phyloP scores from a whole-genome alignment of 2,797 vertebrate species.

The Lerista edwardsae region DNA sequence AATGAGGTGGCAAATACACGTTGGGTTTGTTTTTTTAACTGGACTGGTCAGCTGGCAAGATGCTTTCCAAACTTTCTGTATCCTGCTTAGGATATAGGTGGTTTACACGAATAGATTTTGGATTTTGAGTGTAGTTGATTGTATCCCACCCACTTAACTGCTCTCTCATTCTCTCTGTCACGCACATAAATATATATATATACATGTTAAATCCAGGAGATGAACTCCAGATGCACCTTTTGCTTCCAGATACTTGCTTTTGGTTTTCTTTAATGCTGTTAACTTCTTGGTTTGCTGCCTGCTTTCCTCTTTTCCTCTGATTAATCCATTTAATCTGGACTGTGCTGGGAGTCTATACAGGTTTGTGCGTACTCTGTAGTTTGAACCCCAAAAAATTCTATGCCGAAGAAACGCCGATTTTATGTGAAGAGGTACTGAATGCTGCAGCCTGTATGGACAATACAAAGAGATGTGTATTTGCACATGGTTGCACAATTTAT shows the following conservation, averaged over 20 bases:
- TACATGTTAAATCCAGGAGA: conserved; percentile 17
- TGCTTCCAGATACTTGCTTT: conserved; percentile 40
- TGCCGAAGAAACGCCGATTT: not conserved
- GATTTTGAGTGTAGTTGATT: not conserved
- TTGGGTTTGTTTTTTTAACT: not conserved
- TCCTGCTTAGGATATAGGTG: not conserved
- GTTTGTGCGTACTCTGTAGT: not conserved
- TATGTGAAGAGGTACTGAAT: not conserved
- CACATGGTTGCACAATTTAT: not conserved
- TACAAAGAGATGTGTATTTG: no score
- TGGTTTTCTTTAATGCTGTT: conserved; percentile 28
- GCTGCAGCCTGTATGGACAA: no score
- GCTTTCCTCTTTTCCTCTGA: not conserved
- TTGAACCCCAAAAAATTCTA: not conserved
- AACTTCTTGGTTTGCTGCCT: conserved; percentile 13
- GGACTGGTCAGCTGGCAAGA: not conserved
- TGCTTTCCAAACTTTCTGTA: not conserved
- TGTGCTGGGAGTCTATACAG: not conserved
- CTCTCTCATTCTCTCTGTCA: not conserved
- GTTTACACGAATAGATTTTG: not conserved
- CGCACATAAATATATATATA: not conserved
- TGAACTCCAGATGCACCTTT: conserved; percentile 72
- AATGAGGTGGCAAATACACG: not conserved
- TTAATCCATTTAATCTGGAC: conserved; percentile 1
- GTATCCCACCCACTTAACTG: not conserved